Evolutionary conservation across 2,113 vertebrate genomes (phyloP).

Genomic region (Illadopsis cleaveri): DNA sequence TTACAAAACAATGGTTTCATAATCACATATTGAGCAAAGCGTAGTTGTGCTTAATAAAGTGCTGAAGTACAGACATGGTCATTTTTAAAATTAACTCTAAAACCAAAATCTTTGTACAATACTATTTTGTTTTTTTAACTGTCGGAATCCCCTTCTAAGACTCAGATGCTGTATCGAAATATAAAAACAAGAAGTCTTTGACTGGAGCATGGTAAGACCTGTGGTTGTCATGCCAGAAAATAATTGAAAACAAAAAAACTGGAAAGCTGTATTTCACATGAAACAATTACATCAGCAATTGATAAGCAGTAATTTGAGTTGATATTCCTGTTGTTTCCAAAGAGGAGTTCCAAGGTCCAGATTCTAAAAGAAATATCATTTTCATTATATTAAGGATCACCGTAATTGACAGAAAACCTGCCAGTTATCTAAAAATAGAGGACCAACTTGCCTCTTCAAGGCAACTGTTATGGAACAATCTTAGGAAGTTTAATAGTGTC

Average conservation of each 20-base stretch:
- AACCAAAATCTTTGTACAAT: background rate
- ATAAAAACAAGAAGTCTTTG: background rate
- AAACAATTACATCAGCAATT: background rate
- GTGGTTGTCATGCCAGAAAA: background rate
- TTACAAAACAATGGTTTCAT: constrained; percentile 38
- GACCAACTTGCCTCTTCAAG: background rate
- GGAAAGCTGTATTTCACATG: background rate
- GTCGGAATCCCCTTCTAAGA: background rate
- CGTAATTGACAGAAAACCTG: background rate
- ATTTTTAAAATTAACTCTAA: constrained; percentile 48
- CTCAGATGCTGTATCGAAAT: constrained; percentile 1
- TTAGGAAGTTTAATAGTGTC: background rate
- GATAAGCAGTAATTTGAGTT: background rate
- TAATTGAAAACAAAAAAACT: background rate
- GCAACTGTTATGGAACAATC: background rate
- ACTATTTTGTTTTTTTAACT: constrained; percentile 6
- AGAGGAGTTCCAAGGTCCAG: background rate
- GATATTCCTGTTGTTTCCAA: background rate
- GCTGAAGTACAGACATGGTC: background rate
- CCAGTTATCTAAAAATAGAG: background rate
- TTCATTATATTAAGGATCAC: background rate
- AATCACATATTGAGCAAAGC: constrained; percentile 24
- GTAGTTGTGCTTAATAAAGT: constrained; percentile 43
- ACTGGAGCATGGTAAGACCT: background rate
- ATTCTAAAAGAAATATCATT: background rate